A percentile compares a stretch with the other conserved stretches of the same genome.
phyloP scores from a whole-genome alignment of 2,797 vertebrate species.

The Huso huso region DNA sequence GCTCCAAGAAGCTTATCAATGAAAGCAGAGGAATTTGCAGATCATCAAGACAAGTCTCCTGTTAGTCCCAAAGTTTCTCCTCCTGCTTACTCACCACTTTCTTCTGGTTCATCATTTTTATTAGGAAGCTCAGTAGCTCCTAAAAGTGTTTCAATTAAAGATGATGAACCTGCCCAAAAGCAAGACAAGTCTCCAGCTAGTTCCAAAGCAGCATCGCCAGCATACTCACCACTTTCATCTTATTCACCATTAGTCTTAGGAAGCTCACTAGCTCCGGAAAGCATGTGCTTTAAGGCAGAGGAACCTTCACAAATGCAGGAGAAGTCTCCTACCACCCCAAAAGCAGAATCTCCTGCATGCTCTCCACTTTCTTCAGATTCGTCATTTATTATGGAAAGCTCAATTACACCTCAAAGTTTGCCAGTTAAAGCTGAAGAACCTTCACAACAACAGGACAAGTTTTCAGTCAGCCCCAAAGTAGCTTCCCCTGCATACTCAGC shows the following conservation, averaged over 20 bases:
- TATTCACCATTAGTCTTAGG: constrained; percentile 40
- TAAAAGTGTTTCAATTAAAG: not conserved
- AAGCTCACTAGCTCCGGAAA: constrained; percentile 18
- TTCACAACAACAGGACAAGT: too few relatives aligned
- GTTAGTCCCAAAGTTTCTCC: constrained; percentile 59
- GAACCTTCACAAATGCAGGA: constrained; percentile 16
- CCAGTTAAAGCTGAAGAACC: too few relatives aligned
- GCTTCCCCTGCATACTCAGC: too few relatives aligned
- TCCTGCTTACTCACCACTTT: constrained; percentile 54
- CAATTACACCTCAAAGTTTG: not conserved
- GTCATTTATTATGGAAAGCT: constrained; percentile 8
- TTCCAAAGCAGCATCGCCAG: constrained; percentile 43
- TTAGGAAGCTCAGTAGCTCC: not conserved
- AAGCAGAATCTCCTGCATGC: constrained; percentile 26
- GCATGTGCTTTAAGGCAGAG: constrained; percentile 26
- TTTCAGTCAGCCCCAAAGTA: too few relatives aligned
- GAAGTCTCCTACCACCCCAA: constrained; percentile 20
- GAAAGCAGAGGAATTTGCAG: constrained; percentile 58
- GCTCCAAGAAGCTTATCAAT: constrained; percentile 40
- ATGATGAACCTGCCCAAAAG: not conserved
- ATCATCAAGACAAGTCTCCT: constrained; percentile 65
- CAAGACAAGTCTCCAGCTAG: constrained; percentile 30
- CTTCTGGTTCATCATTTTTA: constrained; percentile 48
- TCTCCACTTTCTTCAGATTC: constrained; percentile 8
- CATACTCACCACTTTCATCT: constrained; percentile 39